These are phyloP conservation scores for Sycophila texana DNA, from an alignment of 2,888 invertebrate species.

Conservation along the genomic window DNA sequence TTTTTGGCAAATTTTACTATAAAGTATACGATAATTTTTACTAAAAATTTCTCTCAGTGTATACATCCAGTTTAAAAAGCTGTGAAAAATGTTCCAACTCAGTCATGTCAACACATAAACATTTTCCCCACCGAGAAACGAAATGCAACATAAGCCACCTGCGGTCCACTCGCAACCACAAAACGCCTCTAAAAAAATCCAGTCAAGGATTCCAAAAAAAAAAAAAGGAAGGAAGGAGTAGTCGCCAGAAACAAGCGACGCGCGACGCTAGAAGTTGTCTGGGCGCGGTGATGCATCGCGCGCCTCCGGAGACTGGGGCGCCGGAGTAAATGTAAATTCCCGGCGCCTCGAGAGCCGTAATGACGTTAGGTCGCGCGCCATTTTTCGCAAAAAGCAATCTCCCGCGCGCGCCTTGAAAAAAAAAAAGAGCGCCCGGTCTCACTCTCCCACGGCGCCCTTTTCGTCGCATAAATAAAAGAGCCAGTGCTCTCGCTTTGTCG, in stretches of 20 bases:
- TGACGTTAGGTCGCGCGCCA: conserved; percentile 57
- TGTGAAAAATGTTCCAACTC: too few species aligned
- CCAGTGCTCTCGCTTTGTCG: conserved; percentile 7
- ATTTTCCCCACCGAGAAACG: neutral
- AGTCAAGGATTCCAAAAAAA: neutral
- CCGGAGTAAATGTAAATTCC: conserved; percentile 59
- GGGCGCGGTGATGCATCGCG: conserved; percentile 29
- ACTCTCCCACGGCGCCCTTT: conserved; percentile 10
- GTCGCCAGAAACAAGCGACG: neutral
- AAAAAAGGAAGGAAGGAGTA: neutral
- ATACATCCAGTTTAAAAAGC: too few species aligned
- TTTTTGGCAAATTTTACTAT: too few species aligned
- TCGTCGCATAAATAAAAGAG: conserved; percentile 23
- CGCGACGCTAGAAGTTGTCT: neutral
- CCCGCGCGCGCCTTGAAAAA: neutral
- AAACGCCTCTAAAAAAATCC: neutral
- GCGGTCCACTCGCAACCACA: neutral
- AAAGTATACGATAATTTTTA: too few species aligned
- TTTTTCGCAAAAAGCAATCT: conserved; percentile 62
- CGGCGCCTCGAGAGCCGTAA: conserved; percentile 53
- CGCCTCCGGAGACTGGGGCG: neutral
- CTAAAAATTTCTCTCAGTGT: too few species aligned
- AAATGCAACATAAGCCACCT: too few species aligned
- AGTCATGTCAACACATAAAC: too few species aligned
- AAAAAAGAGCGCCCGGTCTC: neutral